Base-by-base conservation (phyloP, 2,797 vertebrate genomes). In the Bufotes viridis region DNA sequence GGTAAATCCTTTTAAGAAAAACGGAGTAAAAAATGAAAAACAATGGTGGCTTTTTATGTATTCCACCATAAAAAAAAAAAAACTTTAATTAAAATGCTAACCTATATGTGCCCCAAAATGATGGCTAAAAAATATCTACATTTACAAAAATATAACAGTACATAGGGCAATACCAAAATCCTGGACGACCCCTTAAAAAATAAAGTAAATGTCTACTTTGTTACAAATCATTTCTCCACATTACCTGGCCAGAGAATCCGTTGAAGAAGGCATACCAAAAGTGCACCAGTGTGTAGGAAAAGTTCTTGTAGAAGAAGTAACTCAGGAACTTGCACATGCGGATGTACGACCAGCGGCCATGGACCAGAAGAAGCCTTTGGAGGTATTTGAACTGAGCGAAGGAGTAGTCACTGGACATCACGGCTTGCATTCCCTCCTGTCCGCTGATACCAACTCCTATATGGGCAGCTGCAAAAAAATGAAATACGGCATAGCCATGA, bases 241-340 rank as follows among this genome's bases (percentile, higher is more conserved):
- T 7, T 92, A 99, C 98, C 97, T 99, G 98, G 63, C 98, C 94
- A 15, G 98, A 99, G 91, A 94, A 99, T 89, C 98, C 98, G 0
- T 93, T 98, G 93, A 99, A 99, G 94, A 99, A 99, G 0, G 98
- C 97, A 91, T 96, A 99, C 98, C 98, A 99, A 95, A 99, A 96
- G 91, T 99, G 97, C 87, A 97, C 96, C 49, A 99, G 93, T 0
- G 98, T 99, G 91, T 98, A 99, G 26, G 98, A 96, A 0, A 99
- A 99, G 95, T 99, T 99, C 93, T 99, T 99, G 94, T 96, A 99
- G 94, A 99, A 99, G 92, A 99, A 99, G 90, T 94, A 99, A 60
- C 97, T 95, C 0, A 99, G 95, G 79, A 99, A 99, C 91, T 99
- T 99, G 97, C 98, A 99, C 98, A 99, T 99, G 49, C 98, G 93